Evolutionary conservation across 2,113 vertebrate genomes (phyloP).

Genomic region (Melanerpes aurifrons): DNA sequence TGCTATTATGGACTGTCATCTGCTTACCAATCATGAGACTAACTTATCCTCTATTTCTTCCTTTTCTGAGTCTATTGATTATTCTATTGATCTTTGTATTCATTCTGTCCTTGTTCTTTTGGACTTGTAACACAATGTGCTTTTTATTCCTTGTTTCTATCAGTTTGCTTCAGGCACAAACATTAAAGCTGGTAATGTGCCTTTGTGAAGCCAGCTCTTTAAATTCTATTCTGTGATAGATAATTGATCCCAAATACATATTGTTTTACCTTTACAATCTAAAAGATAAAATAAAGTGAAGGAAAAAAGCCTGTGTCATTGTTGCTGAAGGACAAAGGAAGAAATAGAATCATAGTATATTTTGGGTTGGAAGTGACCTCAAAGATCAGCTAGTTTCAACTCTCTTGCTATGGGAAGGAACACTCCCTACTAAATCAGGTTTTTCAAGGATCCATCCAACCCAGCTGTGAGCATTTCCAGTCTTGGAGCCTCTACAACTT

Average conservation of each 20-base stretch:
- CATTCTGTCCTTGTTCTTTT: slow-evolving; percentile 38
- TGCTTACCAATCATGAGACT: slow-evolving; percentile 33
- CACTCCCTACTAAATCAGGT: no score
- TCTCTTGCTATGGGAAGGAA: no score
- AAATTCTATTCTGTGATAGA: neutral
- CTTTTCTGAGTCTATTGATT: slow-evolving; percentile 56
- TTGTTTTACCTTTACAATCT: neutral
- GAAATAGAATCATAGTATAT: neutral
- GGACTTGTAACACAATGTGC: slow-evolving; percentile 2
- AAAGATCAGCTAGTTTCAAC: no score
- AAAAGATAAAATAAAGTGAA: neutral
- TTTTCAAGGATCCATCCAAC: no score
- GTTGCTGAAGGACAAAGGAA: neutral
- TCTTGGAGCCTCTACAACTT: no score
- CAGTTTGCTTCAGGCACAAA: neutral
- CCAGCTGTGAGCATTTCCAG: no score
- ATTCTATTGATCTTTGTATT: slow-evolving; percentile 32
- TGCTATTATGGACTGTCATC: slow-evolving; percentile 6
- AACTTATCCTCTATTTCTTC: slow-evolving; percentile 25
- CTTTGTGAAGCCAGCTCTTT: neutral
- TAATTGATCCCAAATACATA: neutral
- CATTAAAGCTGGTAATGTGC: neutral
- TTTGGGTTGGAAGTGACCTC: no score
- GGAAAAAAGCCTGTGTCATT: neutral
- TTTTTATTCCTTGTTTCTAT: slow-evolving; percentile 14